Evolutionary conservation across 2,888 invertebrate genomes (phyloP).

Genomic region (Tetanocera ferruginea): DNA sequence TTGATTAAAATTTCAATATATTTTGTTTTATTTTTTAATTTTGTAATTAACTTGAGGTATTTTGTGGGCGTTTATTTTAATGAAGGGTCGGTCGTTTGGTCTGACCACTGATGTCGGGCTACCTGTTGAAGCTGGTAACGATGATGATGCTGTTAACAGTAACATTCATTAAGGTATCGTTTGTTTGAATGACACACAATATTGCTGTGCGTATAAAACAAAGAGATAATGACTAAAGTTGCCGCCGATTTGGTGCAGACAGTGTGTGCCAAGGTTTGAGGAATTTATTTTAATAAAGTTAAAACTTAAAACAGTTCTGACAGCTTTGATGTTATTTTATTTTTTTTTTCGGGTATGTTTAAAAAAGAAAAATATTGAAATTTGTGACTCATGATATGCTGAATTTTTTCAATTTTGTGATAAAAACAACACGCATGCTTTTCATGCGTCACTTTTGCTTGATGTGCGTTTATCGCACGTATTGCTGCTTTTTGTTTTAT

Average conservation of each 20-base stretch:
- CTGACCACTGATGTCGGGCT: neutral
- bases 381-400: no score
- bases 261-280: neutral
- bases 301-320: neutral
- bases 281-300: neutral
- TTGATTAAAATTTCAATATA: constrained; percentile 23
- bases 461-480: neutral
- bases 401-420: no score
- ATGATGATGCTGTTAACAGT: constrained; percentile 4
- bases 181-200: constrained; percentile 10
- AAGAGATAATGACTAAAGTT: neutral
- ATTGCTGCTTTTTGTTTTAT: neutral
- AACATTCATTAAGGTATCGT: constrained; percentile 4
- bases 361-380: no score
- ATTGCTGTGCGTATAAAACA: neutral
- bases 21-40: neutral
- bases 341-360: no score
- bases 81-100: neutral
- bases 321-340: no score
- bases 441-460: neutral
- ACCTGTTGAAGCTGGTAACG: neutral
- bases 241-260: neutral
- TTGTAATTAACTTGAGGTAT: neutral
- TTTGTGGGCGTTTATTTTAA: neutral
- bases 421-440: neutral